Percentiles rank a stretch among this genome's conserved stretches.
Conservation (phyloP, 2,797 vertebrate genomes). For the Sternotherus odoratus region DNA sequence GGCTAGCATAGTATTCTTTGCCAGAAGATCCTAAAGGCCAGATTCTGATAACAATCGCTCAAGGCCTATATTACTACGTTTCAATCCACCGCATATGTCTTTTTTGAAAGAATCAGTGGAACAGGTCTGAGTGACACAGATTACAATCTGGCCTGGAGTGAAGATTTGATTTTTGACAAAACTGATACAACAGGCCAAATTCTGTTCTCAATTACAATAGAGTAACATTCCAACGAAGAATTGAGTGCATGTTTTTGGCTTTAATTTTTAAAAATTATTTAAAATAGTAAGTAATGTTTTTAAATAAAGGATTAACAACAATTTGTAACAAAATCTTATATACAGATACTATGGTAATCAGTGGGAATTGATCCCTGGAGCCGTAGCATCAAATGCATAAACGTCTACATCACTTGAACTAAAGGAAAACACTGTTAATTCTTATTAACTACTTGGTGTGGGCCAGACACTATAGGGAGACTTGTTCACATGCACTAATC, state of each 20-base stretch:
- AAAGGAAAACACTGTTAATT: not conserved
- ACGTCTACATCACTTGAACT: not conserved
- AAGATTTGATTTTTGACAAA: conserved; percentile 66
- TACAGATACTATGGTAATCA: not conserved
- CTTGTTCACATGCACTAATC: not conserved
- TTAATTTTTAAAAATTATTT: conserved; percentile 59
- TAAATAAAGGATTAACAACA: conserved; percentile 10
- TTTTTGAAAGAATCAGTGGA: conserved; percentile 70
- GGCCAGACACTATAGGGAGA: not conserved
- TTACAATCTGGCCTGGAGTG: conserved; percentile 72
- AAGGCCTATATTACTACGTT: not conserved
- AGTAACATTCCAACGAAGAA: conserved; percentile 66
- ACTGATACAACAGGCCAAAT: conserved; percentile 68
- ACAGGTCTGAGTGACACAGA: conserved; percentile 67
- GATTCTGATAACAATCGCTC: conserved; percentile 23
- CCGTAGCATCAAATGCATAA: not conserved
- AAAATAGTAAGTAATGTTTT: conserved; percentile 23
- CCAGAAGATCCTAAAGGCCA: conserved; percentile 48
- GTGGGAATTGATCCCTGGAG: not conserved
- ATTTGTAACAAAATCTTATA: not conserved
- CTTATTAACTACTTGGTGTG: not conserved
- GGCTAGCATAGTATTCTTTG: not conserved
- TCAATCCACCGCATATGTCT: conserved; percentile 43
- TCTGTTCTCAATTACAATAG: conserved; percentile 65
- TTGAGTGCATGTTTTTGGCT: conserved; percentile 56